phyloP scores from a whole-genome alignment of 2,797 vertebrate species.

The Amphiprion clarkii region DNA sequence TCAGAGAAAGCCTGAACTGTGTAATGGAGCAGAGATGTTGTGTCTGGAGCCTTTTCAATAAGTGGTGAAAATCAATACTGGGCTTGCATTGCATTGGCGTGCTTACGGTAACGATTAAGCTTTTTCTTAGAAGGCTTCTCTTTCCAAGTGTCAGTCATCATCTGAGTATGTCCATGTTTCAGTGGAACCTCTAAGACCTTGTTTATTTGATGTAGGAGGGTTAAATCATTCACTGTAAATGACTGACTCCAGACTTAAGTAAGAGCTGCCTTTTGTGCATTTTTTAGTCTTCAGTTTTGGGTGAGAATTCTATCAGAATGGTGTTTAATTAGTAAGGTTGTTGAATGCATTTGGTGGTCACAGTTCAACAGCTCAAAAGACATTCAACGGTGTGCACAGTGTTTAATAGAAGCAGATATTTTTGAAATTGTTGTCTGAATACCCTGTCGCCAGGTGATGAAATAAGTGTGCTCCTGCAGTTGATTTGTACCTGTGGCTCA shows the following conservation, averaged over 20 bases:
- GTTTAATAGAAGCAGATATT: constrained; percentile 27
- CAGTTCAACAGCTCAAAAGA: constrained; percentile 3
- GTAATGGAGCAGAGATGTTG: neutral
- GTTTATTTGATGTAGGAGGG: neutral
- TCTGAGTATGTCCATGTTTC: neutral
- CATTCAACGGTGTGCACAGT: constrained; percentile 8
- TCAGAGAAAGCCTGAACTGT: neutral
- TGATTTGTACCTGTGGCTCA: constrained; percentile 59
- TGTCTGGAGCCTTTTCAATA: constrained; percentile 8
- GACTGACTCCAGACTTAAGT: neutral
- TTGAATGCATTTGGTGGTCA: constrained; percentile 11
- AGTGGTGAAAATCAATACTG: constrained; percentile 12
- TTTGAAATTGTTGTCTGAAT: constrained; percentile 39
- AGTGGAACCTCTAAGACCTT: neutral
- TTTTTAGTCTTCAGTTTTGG: neutral
- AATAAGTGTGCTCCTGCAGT: constrained; percentile 35
- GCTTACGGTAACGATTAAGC: neutral
- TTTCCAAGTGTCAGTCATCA: neutral
- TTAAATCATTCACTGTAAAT: neutral
- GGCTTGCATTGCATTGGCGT: neutral
- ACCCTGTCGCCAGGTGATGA: constrained; percentile 42
- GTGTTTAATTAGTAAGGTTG: constrained; percentile 12
- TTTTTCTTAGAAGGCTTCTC: too few relatives aligned
- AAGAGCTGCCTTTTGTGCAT: neutral
- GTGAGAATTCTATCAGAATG: neutral